Evolutionary conservation across 1,140 invertebrate genomes (phyloP), one percentile per base, ranked within the genome.

Genomic region (Charaxes varanes): DNA sequence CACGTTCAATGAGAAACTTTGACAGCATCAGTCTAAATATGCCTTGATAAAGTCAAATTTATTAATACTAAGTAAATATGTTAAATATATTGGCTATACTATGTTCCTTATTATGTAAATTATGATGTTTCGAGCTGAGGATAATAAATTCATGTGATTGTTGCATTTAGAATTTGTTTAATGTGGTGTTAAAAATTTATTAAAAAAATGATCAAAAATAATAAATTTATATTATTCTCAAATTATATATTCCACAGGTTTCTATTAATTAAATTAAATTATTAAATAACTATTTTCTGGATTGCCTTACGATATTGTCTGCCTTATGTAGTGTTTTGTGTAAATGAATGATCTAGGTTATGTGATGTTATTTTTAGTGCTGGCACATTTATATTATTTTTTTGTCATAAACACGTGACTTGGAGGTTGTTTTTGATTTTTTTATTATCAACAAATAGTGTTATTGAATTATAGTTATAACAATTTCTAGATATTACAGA

Each of bases 1-100:
- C 53, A 6, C 55, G 74, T n/a, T 72, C 74, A 3, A 37, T 80
- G 34, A 59, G 72, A 36, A 79, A 79, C 38, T 76, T 59, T 53
- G 78, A 79, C 24, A 70, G 62, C 7, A 79, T 82, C 18, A 79
- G 74, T 46, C 46, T 81, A 2, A 82, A 82, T 45, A 71, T 82
- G 72, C 74, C 77, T 24, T 81, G 51, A 62, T 6, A 12, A 5
- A 7, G 2, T 26, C 10, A 6, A 26, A 7, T 7, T 30, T n/a
- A n/a, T n/a, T n/a, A n/a, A n/a, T n/a, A n/a, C n/a, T n/a, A n/a
- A n/a, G n/a, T n/a, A n/a, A n/a, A n/a, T n/a, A n/a, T n/a, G n/a
- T n/a, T 17, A 4, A 7, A 24, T n/a, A 8, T 8, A 28, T 28
- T 15, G 12, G 12, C 12, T 28, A 4, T 28, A n/a, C n/a, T 28